These are phyloP conservation scores for Ashinkailepas kermadecensis DNA, from an alignment of 2,888 invertebrate genomes.

Conservation along the genomic window DNA sequence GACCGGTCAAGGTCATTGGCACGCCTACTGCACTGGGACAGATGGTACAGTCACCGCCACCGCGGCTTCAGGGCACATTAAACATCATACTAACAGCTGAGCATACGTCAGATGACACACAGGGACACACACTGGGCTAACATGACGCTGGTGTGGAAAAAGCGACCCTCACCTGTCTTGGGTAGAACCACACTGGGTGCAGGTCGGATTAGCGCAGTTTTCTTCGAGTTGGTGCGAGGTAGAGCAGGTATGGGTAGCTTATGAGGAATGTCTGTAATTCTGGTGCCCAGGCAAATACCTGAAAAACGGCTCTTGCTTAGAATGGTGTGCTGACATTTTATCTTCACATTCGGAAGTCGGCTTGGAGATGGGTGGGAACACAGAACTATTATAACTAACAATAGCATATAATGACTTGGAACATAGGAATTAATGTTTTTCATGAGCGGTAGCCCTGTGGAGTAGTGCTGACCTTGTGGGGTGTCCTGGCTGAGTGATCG, in stretches of 20 bases:
- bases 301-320: background rate
- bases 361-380: too few species aligned
- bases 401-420: too few species aligned
- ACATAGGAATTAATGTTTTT: too few species aligned
- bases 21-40: too few species aligned
- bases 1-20: too few species aligned
- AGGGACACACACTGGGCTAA: background rate
- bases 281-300: background rate
- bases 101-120: background rate
- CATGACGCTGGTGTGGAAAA: too few species aligned
- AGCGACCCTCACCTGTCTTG: background rate
- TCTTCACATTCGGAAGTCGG: too few species aligned
- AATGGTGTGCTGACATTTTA: too few species aligned
- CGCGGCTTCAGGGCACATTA: too few species aligned
- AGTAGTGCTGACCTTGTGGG: background rate
- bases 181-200: background rate
- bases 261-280: background rate
- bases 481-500: background rate
- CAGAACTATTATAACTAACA: too few species aligned
- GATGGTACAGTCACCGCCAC: too few species aligned
- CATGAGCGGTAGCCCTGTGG: too few species aligned
- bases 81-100: background rate
- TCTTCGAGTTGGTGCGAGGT: background rate
- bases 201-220: background rate
- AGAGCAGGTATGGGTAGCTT: background rate